Conservation (phyloP, 1,140 invertebrate genomes). For the Lucilia cuprina region DNA sequence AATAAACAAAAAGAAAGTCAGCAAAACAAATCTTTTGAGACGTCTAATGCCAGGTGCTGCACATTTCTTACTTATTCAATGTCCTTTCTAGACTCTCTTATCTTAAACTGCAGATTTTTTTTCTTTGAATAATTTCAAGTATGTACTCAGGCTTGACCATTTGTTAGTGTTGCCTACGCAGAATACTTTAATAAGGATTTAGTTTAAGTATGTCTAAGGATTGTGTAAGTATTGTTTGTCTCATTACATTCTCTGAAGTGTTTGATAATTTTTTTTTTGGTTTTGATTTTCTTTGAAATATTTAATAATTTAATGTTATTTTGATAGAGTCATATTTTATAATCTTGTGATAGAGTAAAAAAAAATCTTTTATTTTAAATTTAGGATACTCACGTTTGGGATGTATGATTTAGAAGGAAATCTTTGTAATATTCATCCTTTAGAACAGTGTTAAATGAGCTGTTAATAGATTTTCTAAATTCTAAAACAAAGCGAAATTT, state of each 20-base stretch:
- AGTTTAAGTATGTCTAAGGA: not conserved
- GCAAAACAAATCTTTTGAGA: not conserved
- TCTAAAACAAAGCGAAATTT: too few species aligned
- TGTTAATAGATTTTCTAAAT: too few species aligned
- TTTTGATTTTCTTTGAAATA: not conserved
- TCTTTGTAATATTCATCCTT: too few species aligned
- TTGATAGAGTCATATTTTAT: conserved; percentile 7
- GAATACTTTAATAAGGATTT: not conserved
- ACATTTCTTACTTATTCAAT: not conserved
- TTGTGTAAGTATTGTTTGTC: not conserved
- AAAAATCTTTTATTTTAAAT: not conserved
- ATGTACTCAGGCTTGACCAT: not conserved
- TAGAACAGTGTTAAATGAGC: too few species aligned
- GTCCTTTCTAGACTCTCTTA: not conserved
- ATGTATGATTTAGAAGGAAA: too few species aligned
- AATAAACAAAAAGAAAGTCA: too few species aligned
- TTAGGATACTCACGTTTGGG: not conserved
- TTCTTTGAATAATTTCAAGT: not conserved
- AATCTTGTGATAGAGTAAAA: not conserved
- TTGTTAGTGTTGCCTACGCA: not conserved
- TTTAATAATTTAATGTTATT: not conserved
- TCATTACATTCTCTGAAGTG: not conserved
- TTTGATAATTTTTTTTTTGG: not conserved
- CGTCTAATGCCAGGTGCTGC: not conserved
- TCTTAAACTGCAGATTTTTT: not conserved